These are phyloP conservation scores for Thera britannica DNA, from an alignment of 2,888 invertebrate species.

Conservation along the genomic window DNA sequence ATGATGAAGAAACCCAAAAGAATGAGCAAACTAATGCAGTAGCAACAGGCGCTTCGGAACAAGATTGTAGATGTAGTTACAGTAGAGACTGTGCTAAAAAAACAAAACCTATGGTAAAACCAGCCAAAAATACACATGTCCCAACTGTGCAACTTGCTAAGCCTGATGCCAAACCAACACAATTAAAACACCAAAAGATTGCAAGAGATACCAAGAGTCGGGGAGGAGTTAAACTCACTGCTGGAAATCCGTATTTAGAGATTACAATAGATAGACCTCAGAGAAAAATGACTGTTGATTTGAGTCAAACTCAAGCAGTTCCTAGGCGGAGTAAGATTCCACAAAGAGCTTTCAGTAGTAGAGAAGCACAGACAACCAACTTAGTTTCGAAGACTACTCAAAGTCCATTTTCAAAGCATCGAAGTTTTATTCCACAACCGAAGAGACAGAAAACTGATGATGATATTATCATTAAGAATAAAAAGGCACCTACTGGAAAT, in stretches of 20 bases:
- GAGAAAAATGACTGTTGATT: conserved; percentile 41
- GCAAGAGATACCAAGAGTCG: conserved; percentile 13
- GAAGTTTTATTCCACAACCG: conserved; percentile 52
- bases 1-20: conserved; percentile 15
- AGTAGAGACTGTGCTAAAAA: neutral
- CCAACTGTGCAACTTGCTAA: conserved; percentile 4
- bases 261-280: conserved; percentile 54
- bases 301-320: conserved; percentile 16
- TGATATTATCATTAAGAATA: conserved; percentile 44
- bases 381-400: conserved; percentile 8
- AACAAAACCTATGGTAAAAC: neutral
- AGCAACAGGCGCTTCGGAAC: neutral
- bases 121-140: neutral
- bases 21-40: neutral
- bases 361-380: conserved; percentile 21
- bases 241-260: conserved; percentile 47
- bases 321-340: conserved; percentile 57
- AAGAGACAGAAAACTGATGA: conserved; percentile 47
- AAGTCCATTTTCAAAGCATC: conserved; percentile 13
- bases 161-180: conserved; percentile 2
- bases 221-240: conserved; percentile 29
- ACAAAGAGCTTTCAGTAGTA: conserved; percentile 43
- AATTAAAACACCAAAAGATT: conserved; percentile 9
- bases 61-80: neutral
- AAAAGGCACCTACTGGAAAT: conserved; percentile 9